Conservation (phyloP, 37 sponge, comb jelly and placozoan genomes). For the Haliclona indistincta region DNA sequence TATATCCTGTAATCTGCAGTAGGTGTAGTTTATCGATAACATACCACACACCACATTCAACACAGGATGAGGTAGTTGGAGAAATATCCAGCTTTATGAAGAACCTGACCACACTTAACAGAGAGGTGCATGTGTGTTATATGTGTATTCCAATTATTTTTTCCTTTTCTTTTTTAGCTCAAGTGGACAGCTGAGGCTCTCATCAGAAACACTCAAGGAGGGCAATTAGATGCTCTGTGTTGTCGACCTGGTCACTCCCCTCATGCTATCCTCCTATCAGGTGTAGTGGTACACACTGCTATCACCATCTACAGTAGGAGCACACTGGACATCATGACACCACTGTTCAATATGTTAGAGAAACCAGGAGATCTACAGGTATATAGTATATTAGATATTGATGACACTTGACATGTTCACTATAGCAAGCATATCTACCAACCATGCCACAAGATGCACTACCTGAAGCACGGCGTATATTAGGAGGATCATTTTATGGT, state of each 20-base stretch:
- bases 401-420: not conserved
- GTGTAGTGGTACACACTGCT: slow-evolving; percentile 3
- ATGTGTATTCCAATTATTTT: not conserved
- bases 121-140: not conserved
- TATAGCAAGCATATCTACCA: slow-evolving; percentile 57
- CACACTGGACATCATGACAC: not conserved
- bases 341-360: not conserved
- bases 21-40: too few relatives aligned
- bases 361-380: slow-evolving; percentile 9
- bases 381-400: not conserved
- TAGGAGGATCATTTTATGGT: slow-evolving; percentile 8
- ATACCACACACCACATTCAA: too few relatives aligned
- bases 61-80: too few relatives aligned
- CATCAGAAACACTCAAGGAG: slow-evolving; percentile 51
- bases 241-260: not conserved
- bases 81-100: too few relatives aligned
- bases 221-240: slow-evolving; percentile 25
- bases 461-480: slow-evolving; percentile 36
- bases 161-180: slow-evolving; percentile 11
- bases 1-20: too few relatives aligned
- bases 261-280: not conserved
- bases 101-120: too few relatives aligned
- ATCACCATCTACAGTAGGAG: not conserved
- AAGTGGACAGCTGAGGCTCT: slow-evolving; percentile 16
- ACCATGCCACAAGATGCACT: slow-evolving; percentile 65